A percentile compares a stretch with the other conserved stretches of the same genome.
phyloP scores from a whole-genome alignment of 2,113 vertebrate genomes.

The Dromaius novaehollandiae region DNA sequence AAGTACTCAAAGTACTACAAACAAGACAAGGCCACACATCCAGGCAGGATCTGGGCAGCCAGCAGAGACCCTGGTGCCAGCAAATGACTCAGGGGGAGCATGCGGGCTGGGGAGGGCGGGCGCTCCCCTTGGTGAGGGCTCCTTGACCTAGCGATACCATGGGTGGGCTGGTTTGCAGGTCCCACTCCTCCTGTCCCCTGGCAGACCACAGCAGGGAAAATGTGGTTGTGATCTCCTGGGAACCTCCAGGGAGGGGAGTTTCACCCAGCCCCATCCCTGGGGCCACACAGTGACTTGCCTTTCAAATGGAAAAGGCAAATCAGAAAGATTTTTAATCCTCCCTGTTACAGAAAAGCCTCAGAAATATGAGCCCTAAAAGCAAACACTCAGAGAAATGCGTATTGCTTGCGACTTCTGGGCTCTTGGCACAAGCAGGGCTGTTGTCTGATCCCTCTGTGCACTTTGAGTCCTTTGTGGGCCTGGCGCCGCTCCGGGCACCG shows the following conservation, averaged over 20 bases:
- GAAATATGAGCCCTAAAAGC: background rate
- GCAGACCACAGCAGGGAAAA: background rate
- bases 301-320: background rate
- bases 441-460: background rate
- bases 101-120: fast-evolving
- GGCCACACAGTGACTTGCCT: fast-evolving
- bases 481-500: background rate
- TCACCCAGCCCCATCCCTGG: background rate
- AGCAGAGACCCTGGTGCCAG: background rate
- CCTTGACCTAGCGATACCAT: background rate
- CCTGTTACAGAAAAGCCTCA: fast-evolving
- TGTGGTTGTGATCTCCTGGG: fast-evolving
- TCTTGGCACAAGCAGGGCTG: fast-evolving
- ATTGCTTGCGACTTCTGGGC: fast-evolving
- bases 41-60: background rate
- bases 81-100: background rate
- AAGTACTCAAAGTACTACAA: background rate
- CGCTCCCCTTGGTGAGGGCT: background rate
- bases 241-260: fast-evolving
- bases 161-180: background rate
- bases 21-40: fast-evolving
- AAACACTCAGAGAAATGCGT: background rate
- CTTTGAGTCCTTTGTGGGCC: background rate
- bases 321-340: background rate
- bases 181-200: background rate